A percentile compares a stretch with the other conserved stretches of the same genome.
These are phyloP conservation scores for Hylomyscus alleni DNA, from an alignment of 2,797 vertebrate species.

Conservation along the genomic window DNA sequence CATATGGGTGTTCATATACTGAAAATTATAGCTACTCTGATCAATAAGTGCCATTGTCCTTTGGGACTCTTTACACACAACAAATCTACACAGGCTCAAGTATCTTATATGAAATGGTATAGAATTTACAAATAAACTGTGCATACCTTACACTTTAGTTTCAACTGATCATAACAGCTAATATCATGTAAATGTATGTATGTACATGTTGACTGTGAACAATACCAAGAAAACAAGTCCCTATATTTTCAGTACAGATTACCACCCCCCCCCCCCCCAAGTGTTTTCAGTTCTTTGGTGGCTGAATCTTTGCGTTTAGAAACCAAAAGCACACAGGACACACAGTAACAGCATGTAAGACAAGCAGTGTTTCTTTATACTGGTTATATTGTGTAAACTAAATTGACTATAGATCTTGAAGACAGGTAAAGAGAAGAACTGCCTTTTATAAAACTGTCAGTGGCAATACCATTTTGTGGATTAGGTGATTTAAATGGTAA, in stretches of 20 bases:
- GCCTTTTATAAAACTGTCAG: constrained; percentile 55
- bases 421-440: constrained; percentile 46
- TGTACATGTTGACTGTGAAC: neutral
- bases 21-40: constrained; percentile 5
- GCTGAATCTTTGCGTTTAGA: neutral
- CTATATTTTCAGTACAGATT: neutral
- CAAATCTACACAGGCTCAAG: neutral
- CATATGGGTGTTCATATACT: constrained; percentile 31
- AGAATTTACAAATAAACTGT: neutral
- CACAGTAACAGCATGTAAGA: neutral
- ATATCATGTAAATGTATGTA: neutral
- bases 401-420: constrained; percentile 42
- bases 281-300: neutral
- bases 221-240: neutral
- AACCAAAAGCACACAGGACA: neutral
- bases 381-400: constrained; percentile 16
- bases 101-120: neutral
- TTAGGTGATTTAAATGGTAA: constrained; percentile 26
- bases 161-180: neutral
- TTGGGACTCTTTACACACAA: neutral
- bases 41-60: neutral
- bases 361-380: constrained; percentile 56
- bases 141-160: neutral
- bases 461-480: neutral
- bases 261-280: neutral